Base-by-base conservation (phyloP, 2,113 vertebrate genomes). In the Erpornis zantholeuca region DNA sequence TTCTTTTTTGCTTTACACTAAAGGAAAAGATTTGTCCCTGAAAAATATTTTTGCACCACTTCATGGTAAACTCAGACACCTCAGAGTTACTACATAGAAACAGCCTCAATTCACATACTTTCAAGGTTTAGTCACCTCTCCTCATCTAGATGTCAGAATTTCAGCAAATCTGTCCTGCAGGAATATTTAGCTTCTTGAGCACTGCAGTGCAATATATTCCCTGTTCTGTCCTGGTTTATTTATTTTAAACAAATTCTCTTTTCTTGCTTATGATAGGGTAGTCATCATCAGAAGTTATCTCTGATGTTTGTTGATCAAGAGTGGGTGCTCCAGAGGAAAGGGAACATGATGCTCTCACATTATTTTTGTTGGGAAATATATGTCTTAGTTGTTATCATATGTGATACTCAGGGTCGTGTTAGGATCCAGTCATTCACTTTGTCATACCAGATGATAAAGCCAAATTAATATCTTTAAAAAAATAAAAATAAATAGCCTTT, bases 361-460 rank as follows among this genome's bases (percentile, higher is more conserved):
- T 52, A 12, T 27, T 53, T 89, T 14, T 8, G 45, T 20, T 25
- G n/a, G 69, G 52, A 71, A 61, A 59, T 59, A 10, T 0, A 9
- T 52, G 9, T 49, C 17, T 42, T 89, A 25, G 16, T 38, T 20
- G 21, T 13, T 42, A 80, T 28, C 44, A 63, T 24, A 35, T 50
- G 33, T 72, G 47, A 33, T 77, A 53, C 50, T 45, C 14, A 25
- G 47, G 35, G 23, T 72, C 82, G 38, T 81, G 49, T 68, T 92
- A 80, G 49, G 77, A 88, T 94, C 66, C 63, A 92, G 59, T 82
- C 31, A 36, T 91, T 96, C 53, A 38, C 7, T 28, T 96, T 92
- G 80, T 75, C 66, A 57, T 86, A 71, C 53, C 12, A 78, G 56
- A 72, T 65, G 83, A 84, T 68, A 90, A 83, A 94, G 42, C 29